Conservation (phyloP, 1,140 invertebrate genomes). For the Homalodisca vitripennis region DNA sequence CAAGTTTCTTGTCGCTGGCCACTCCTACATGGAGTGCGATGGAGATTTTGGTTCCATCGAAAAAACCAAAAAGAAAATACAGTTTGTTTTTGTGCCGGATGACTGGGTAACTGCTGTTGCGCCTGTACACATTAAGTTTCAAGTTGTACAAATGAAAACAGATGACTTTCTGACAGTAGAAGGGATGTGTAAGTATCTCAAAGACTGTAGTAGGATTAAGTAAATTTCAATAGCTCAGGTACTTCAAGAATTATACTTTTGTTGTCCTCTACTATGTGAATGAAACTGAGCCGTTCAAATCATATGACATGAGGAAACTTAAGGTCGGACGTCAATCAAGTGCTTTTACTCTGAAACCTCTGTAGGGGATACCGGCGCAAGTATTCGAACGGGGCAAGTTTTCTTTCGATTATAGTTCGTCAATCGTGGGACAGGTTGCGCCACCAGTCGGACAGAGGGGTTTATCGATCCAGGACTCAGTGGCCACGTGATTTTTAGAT, state of each 20-base stretch:
- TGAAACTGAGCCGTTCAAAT: background rate
- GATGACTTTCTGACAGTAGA: too few relatives aligned
- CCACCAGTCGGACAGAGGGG: too few relatives aligned
- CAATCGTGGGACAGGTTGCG: too few relatives aligned
- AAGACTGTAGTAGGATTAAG: background rate
- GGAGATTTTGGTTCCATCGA: slow-evolving; percentile 32
- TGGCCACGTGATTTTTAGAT: too few relatives aligned
- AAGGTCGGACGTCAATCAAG: slow-evolving; percentile 5
- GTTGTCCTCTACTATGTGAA: background rate
- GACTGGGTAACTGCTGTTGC: too few relatives aligned
- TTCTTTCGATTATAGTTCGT: too few relatives aligned
- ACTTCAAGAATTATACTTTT: background rate
- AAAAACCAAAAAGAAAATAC: slow-evolving; percentile 32
- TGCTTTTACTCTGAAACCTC: slow-evolving; percentile 1
- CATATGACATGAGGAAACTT: slow-evolving; percentile 15
- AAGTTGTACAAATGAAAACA: too few relatives aligned
- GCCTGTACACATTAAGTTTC: too few relatives aligned
- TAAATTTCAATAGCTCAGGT: slow-evolving; percentile 11
- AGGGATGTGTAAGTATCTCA: too few relatives aligned
- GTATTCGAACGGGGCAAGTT: too few relatives aligned
- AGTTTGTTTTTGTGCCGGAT: too few relatives aligned
- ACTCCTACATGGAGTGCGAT: slow-evolving; percentile 33
- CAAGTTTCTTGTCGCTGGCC: slow-evolving; percentile 33
- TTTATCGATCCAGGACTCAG: too few relatives aligned
- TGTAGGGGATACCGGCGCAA: background rate